Conservation (phyloP, 2,888 invertebrate genomes). For the Tillus elongatus region DNA sequence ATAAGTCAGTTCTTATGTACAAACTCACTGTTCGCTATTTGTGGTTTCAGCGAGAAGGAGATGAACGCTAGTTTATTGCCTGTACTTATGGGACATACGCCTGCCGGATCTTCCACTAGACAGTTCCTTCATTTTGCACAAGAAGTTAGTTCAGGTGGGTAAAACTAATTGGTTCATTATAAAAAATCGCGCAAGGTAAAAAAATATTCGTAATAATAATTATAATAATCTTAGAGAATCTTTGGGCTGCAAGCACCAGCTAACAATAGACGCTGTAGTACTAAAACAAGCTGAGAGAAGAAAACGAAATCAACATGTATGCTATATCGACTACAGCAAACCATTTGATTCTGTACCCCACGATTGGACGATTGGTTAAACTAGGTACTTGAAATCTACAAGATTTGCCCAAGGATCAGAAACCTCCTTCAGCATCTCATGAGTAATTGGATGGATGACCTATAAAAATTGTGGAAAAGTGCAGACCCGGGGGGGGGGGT, state of each 20-base stretch:
- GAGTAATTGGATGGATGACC: background rate
- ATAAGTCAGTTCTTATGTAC: constrained; percentile 27
- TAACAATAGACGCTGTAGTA: too few species aligned
- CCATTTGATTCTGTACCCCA: too few species aligned
- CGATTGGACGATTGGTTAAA: too few species aligned
- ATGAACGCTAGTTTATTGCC: constrained; percentile 33
- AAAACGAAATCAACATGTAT: too few species aligned
- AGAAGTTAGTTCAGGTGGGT: constrained; percentile 42
- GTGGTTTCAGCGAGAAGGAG: constrained; percentile 33
- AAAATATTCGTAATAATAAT: background rate
- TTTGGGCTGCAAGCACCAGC: too few species aligned
- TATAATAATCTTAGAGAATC: background rate
- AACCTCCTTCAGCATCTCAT: background rate
- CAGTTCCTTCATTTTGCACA: constrained; percentile 68
- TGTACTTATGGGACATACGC: constrained; percentile 28
- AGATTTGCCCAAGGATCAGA: too few species aligned
- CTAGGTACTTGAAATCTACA: too few species aligned
- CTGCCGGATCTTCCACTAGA: constrained; percentile 46
- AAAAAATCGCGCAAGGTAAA: background rate
- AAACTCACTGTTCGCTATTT: constrained; percentile 33
- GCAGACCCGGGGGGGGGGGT: too few species aligned
- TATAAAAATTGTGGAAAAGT: background rate
- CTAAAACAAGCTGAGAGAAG: too few species aligned
- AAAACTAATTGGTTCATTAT: background rate
- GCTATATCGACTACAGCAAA: too few species aligned